Conservation (phyloP, 2,113 vertebrate species). For the Hiodon alosoides region DNA sequence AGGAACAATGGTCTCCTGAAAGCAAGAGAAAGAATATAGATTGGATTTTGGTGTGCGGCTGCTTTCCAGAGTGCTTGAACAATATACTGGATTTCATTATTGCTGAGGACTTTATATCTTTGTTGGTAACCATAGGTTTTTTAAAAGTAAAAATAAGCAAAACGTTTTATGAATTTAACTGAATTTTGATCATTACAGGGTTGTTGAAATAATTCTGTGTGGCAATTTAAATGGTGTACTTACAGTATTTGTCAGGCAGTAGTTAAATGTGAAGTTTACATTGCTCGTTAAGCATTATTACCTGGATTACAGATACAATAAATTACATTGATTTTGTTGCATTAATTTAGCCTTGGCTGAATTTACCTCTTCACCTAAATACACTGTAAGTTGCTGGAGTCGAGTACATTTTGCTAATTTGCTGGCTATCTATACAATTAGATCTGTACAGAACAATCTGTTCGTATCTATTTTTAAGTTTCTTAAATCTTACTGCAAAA, state of each 20-base stretch:
- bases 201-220: too few species aligned
- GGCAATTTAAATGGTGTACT: background rate
- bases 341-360: slow-evolving; percentile 9
- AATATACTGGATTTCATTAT: too few species aligned
- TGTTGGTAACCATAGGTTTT: slow-evolving; percentile 6
- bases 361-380: too few species aligned
- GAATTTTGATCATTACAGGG: too few species aligned
- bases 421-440: background rate
- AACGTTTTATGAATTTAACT: too few species aligned
- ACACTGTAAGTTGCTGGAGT: too few species aligned
- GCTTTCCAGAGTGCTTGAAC: too few species aligned
- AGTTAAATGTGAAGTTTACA: background rate
- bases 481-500: background rate
- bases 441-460: background rate
- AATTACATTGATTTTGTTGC: slow-evolving; percentile 5
- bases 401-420: background rate
- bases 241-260: background rate
- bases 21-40: too few species aligned
- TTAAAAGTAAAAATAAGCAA: background rate
- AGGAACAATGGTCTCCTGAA: too few species aligned
- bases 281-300: background rate
- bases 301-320: background rate
- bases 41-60: too few species aligned
- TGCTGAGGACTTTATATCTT: too few species aligned
- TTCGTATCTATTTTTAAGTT: too few species aligned